Base-by-base conservation (phyloP, 2,113 vertebrate genomes). In the Lucifuga dentata region DNA sequence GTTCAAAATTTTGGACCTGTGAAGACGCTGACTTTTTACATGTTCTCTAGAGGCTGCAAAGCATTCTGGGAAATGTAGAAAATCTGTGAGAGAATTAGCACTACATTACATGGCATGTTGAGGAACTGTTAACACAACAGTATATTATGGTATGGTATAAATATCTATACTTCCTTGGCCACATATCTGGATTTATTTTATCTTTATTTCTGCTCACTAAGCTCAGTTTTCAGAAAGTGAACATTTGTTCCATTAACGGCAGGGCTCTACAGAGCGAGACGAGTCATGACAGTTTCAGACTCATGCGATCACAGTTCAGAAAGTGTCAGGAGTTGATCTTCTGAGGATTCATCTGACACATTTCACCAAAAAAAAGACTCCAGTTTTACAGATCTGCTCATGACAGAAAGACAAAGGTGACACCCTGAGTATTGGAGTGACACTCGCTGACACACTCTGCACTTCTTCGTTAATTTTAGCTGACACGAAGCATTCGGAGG, bases 401-500 rank as follows among this genome's bases (percentile, higher is more conserved):
- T 46, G 72, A 79, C 67, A 51, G 61, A 29, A 35, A 48, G 51
- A 16, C 11, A 20, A 45, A 81, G 73, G 67, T 66, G 73, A 81
- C 57, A 56, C 40, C 13, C 33, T 11, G 5, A 67, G 69, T 57
- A 33, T 53, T 26, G 52, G 45, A 68, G 68, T 40, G 68, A 55
- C 29, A 52, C 50, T 69, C 3, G 13, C 69, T 59, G 68, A 73
- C 84, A 81, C 68, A 79, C 57, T 80, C 57, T 66, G 58, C 48
- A 75, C 62, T 15, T 26, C 49, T 48, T 64, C n/a, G 76, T 68
- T 85, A 61, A 81, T 81, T 83, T 85, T 53, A 77, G 81, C 64
- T 66, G 76, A 75, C 72, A 11, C 48, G 67, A 76, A 44, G 65
- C 78, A 56, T n/a, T 81, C 51, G 2, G 38, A 58, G 67, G 39